phyloP scores from a whole-genome alignment of 2,113 vertebrate species.

The Gopherus flavomarginatus region DNA sequence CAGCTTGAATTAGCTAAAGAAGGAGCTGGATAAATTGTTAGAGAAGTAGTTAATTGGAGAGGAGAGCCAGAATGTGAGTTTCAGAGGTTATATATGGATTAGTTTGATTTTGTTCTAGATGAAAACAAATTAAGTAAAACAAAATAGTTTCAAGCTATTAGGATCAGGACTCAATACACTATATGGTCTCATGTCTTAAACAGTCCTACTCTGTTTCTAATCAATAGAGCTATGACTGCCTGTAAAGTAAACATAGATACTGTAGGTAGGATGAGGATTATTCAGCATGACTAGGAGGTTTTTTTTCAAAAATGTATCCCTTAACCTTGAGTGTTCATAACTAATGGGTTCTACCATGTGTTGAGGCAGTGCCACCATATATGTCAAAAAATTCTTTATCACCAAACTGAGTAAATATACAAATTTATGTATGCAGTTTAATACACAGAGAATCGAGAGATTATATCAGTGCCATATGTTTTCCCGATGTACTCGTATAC shows the following conservation, averaged over 20 bases:
- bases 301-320: constrained; percentile 61
- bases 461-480: neutral
- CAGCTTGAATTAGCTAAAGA: constrained; percentile 21
- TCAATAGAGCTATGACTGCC: constrained; percentile 49
- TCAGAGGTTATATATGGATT: constrained; percentile 38
- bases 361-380: neutral
- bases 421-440: neutral
- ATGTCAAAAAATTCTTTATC: constrained; percentile 40
- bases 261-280: constrained; percentile 45
- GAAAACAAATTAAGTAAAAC: constrained; percentile 56
- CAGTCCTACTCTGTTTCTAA: constrained; percentile 31
- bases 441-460: neutral
- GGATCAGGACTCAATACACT: constrained; percentile 7
- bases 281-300: constrained; percentile 10
- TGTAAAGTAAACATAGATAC: constrained; percentile 63
- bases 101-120: constrained; percentile 50
- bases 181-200: constrained; percentile 17
- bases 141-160: constrained; percentile 30
- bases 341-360: constrained; percentile 12
- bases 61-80: neutral
- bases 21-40: neutral
- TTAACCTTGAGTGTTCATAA: constrained; percentile 28
- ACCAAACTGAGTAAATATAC: constrained; percentile 38
- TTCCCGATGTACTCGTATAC: neutral
- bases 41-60: constrained; percentile 32